Evolutionary conservation across 2,797 vertebrate species (phyloP).

Genomic region (Pelochelys cantorii): DNA sequence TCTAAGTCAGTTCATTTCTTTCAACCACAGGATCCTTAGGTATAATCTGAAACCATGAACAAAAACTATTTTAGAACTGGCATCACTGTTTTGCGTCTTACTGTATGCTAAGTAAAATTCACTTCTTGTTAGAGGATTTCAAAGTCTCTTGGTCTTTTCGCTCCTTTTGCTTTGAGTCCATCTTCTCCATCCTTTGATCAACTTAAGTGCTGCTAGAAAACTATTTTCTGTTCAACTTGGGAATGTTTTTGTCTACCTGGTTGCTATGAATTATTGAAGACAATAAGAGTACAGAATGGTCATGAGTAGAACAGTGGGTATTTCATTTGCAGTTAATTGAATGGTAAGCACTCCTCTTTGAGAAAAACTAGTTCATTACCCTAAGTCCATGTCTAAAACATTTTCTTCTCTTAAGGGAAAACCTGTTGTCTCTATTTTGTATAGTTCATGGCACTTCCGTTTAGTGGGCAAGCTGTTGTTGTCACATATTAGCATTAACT

Average conservation of each 20-base stretch:
- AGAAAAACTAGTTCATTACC: background rate
- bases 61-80: constrained; percentile 17
- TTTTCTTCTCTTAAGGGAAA: background rate
- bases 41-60: constrained; percentile 36
- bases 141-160: background rate
- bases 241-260: background rate
- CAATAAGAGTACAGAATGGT: background rate
- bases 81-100: constrained; percentile 50
- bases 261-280: background rate
- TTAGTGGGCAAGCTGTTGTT: background rate
- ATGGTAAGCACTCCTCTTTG: background rate
- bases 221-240: background rate
- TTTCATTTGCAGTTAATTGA: background rate
- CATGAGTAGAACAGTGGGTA: background rate
- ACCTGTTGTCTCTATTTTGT: background rate
- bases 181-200: background rate
- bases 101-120: background rate
- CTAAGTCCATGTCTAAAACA: background rate
- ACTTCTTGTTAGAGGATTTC: constrained; percentile 18
- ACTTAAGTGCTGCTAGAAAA: background rate
- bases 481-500: background rate
- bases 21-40: constrained; percentile 47
- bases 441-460: background rate
- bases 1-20: constrained; percentile 42
- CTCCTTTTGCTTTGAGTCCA: constrained; percentile 8